Conservation (phyloP, 2,888 invertebrate genomes). For the Octonoba sinensis region DNA sequence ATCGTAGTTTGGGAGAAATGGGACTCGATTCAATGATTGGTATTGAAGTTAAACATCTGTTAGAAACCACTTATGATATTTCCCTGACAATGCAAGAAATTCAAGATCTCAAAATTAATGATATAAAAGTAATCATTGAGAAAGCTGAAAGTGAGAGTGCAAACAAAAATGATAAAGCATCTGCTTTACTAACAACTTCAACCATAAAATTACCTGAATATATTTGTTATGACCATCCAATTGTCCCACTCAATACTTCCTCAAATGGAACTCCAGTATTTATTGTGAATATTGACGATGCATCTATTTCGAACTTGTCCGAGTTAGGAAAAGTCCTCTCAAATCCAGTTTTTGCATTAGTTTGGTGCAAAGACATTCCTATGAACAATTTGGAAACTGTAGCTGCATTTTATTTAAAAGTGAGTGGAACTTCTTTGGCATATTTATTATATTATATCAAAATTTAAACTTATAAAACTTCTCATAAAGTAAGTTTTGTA, state of each 20-base stretch:
- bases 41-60: constrained; percentile 69
- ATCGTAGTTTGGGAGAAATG: constrained; percentile 72
- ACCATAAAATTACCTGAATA: constrained; percentile 79
- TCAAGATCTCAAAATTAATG: constrained; percentile 83
- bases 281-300: constrained; percentile 76
- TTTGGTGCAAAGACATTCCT: constrained; percentile 77
- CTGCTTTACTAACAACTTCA: constrained; percentile 73
- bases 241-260: constrained; percentile 76
- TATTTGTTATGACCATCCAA: constrained; percentile 79
- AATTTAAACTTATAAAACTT: neutral
- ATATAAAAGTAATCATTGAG: constrained; percentile 72
- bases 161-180: constrained; percentile 41
- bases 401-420: constrained; percentile 67
- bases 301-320: neutral
- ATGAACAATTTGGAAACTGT: constrained; percentile 40
- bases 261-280: constrained; percentile 70
- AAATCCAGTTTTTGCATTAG: constrained; percentile 86
- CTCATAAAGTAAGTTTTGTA: neutral
- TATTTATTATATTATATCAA: neutral
- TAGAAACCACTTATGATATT: constrained; percentile 83
- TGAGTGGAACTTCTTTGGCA: constrained; percentile 9
- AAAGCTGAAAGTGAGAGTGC: neutral
- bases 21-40: constrained; percentile 74
- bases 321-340: constrained; percentile 78
- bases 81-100: constrained; percentile 92